Conservation (phyloP, 2,113 vertebrate genomes). For the Rhabdornis inornatus region DNA sequence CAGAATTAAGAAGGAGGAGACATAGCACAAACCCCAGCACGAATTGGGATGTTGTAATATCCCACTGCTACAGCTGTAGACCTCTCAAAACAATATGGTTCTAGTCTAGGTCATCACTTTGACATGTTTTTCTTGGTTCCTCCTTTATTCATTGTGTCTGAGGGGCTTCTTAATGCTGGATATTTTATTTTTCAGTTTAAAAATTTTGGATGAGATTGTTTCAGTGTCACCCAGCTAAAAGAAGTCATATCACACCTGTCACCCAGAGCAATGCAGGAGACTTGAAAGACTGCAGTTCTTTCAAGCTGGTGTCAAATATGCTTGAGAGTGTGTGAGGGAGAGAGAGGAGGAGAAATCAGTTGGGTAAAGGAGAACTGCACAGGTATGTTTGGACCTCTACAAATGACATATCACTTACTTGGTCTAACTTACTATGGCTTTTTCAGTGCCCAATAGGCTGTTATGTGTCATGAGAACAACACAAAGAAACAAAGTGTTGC, state of each 20-base stretch:
- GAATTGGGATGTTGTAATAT: background rate
- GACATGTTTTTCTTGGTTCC: background rate
- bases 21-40: background rate
- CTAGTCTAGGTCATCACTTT: background rate
- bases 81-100: background rate
- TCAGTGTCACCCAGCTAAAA: background rate
- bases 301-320: background rate
- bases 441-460: background rate
- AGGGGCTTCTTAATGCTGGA: background rate
- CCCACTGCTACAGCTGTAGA: background rate
- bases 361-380: background rate
- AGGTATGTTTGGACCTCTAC: background rate
- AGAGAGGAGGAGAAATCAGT: background rate
- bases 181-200: background rate
- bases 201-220: background rate
- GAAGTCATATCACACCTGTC: background rate
- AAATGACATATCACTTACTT: background rate
- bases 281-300: background rate
- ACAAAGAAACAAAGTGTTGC: background rate
- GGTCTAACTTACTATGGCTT: background rate
- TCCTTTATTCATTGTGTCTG: background rate
- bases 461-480: background rate
- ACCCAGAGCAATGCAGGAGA: accelerated
- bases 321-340: background rate
- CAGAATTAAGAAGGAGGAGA: background rate